Evolutionary conservation across 2,113 vertebrate genomes (phyloP).

Genomic region (Pica pica): DNA sequence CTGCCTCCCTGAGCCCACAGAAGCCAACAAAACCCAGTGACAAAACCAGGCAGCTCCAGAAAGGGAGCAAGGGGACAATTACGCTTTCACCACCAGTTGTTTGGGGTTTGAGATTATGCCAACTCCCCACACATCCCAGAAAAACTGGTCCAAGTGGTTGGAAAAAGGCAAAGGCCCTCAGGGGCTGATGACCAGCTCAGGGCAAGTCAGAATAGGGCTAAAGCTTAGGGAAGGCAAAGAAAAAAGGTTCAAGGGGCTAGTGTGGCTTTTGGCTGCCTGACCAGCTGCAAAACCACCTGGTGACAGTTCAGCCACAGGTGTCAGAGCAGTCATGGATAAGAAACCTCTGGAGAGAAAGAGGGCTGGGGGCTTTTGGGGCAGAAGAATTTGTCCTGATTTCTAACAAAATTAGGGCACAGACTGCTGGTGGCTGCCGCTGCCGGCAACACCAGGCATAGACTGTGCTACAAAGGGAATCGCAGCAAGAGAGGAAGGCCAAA

Average conservation of each 20-base stretch:
- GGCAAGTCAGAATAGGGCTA: not conserved
- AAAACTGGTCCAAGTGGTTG: not conserved
- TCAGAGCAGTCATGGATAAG: not conserved
- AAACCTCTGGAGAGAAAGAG: not conserved
- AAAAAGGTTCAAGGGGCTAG: not conserved
- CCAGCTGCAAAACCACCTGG: not conserved
- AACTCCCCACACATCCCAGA: not conserved
- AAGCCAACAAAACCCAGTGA: not conserved
- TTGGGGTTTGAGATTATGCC: not conserved
- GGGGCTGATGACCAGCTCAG: not conserved
- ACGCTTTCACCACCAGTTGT: not conserved
- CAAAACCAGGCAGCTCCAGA: not conserved
- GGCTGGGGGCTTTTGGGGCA: not conserved
- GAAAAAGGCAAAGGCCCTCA: not conserved
- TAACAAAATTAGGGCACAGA: not conserved
- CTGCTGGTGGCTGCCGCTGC: not conserved
- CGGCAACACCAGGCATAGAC: fast-evolving
- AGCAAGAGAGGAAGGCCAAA: not conserved
- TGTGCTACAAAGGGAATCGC: not conserved
- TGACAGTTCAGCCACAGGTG: not conserved
- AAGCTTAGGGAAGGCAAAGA: not conserved
- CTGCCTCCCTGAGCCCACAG: not conserved
- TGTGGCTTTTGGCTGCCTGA: not conserved
- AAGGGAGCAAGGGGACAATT: not conserved
- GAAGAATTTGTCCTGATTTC: not conserved